Evolutionary conservation across 2,113 vertebrate genomes (phyloP), one percentile per base, ranked within the genome.

Genomic region (Myiozetetes cayanensis): DNA sequence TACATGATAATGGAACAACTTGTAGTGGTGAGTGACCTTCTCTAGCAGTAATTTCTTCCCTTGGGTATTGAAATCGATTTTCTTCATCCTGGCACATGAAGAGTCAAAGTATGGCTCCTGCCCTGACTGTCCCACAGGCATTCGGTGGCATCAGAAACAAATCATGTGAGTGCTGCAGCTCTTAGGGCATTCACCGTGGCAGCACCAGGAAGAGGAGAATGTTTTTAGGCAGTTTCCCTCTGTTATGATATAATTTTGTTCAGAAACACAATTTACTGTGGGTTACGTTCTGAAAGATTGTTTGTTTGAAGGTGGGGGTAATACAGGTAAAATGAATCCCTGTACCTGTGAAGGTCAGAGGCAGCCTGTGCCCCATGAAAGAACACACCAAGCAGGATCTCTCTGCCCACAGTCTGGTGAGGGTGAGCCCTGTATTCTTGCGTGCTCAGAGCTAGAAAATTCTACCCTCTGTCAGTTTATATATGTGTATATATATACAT

Each of bases 51-150:
- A 98, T 97, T 97, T 97, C 91, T 90, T 97, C 97, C 96, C 85
- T 79, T 96, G 97, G 95, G 97, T 85, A 65, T 66, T 88, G 92
- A 46, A 95, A 98, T 98, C 30, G 95, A 98, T 98, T 97, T 98
- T 97, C 75, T 85, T 97, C 92, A 17, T 96, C 55, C 85, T 95
- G 94, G 89, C 50, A 62, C 65, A 67, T 41, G 74, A 96, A 96
- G 90, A 98, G 90, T 95, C 96, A 78, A 82, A 96, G 94, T 14
- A 5, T 87, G 92, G 90, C 95, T 93, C 93, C 93, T 96, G 93
- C 93, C 96, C 95, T 73, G n/a, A 44, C 35, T 97, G 89, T 97
- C 94, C 37, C 75, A 17, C 0, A 95, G 97, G 97, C 56, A 49
- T 73, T 49, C 1, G 3, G 90, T 94, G 87, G 50, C 92, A 90